Percentiles rank a stretch among this genome's conserved stretches.
phyloP scores from a whole-genome alignment of 2,888 invertebrate species.

The Alitta virens region DNA sequence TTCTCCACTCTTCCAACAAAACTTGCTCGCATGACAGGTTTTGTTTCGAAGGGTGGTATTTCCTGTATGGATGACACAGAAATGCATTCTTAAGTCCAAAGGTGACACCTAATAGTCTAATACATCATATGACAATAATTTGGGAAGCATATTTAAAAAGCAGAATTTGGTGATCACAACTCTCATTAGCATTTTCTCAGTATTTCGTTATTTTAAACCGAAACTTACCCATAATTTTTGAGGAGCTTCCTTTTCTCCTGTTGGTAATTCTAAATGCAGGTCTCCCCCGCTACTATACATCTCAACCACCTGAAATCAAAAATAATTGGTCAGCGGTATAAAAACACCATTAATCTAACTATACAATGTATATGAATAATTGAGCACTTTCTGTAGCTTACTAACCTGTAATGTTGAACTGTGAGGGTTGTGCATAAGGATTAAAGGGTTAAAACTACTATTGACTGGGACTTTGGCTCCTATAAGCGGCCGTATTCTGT shows the following conservation, averaged over 20 bases:
- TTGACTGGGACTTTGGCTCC: constrained; percentile 89
- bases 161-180: too few species aligned
- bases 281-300: constrained; percentile 77
- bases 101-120: too few species aligned
- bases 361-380: neutral
- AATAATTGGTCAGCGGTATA: neutral
- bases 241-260: constrained; percentile 69
- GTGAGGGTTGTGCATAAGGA: constrained; percentile 93
- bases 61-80: constrained; percentile 55
- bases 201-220: too few species aligned
- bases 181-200: too few species aligned
- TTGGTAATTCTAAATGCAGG: constrained; percentile 82
- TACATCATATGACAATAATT: too few species aligned
- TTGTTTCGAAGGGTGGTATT: constrained; percentile 83
- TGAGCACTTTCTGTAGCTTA: neutral
- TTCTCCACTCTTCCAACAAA: constrained; percentile 75
- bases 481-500: constrained; percentile 84
- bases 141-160: too few species aligned
- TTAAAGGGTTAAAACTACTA: constrained; percentile 82
- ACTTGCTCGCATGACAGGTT: constrained; percentile 81
- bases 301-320: constrained; percentile 68
- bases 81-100: too few species aligned
- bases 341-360: neutral
- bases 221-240: constrained; percentile 76
- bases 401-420: constrained; percentile 78